These are phyloP conservation scores for Agapetus fuscipes DNA, from an alignment of 2,888 invertebrate species.

Conservation along the genomic window DNA sequence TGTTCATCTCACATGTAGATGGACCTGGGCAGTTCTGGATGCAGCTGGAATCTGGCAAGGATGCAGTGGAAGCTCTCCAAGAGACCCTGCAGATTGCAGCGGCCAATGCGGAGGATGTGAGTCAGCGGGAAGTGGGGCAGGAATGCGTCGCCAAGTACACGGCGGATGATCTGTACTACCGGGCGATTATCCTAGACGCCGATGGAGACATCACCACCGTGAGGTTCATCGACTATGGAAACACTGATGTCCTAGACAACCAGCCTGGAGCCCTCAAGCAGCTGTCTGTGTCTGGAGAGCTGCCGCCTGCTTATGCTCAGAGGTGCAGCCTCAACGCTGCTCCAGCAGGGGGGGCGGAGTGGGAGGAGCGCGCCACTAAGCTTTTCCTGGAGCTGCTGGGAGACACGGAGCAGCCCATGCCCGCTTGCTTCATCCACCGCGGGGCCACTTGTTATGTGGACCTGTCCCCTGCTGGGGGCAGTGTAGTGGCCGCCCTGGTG, in stretches of 20 bases:
- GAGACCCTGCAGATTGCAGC: slow-evolving; percentile 51
- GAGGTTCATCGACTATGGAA: slow-evolving; percentile 70
- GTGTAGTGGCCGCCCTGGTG: slow-evolving; percentile 52
- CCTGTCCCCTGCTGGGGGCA: slow-evolving; percentile 49
- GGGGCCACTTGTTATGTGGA: slow-evolving; percentile 55
- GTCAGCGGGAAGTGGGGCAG: slow-evolving; percentile 49
- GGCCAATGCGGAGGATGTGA: slow-evolving; percentile 43
- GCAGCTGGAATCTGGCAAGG: slow-evolving; percentile 49
- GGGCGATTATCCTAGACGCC: slow-evolving; percentile 78
- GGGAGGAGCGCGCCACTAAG: slow-evolving; percentile 54
- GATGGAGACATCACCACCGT: slow-evolving; percentile 67
- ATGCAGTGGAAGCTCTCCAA: slow-evolving; percentile 51
- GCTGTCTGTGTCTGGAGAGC: slow-evolving; percentile 49
- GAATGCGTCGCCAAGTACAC: slow-evolving; percentile 71
- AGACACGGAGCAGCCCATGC: slow-evolving; percentile 39
- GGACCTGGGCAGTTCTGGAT: slow-evolving; percentile 69
- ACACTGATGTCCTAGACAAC: slow-evolving; percentile 64
- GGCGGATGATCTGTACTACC: slow-evolving; percentile 83
- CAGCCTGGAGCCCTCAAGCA: slow-evolving; percentile 49
- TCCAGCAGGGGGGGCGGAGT: slow-evolving; percentile 52
- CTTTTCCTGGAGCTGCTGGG: slow-evolving; percentile 45
- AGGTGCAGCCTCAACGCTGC: slow-evolving; percentile 59
- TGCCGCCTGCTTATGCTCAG: slow-evolving; percentile 46
- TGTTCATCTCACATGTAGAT: slow-evolving; percentile 50
- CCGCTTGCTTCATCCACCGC: slow-evolving; percentile 46